A percentile compares a stretch with the other conserved stretches of the same genome.
Conservation (phyloP, 2,888 invertebrate genomes). For the Pristionchus entomophagus region DNA sequence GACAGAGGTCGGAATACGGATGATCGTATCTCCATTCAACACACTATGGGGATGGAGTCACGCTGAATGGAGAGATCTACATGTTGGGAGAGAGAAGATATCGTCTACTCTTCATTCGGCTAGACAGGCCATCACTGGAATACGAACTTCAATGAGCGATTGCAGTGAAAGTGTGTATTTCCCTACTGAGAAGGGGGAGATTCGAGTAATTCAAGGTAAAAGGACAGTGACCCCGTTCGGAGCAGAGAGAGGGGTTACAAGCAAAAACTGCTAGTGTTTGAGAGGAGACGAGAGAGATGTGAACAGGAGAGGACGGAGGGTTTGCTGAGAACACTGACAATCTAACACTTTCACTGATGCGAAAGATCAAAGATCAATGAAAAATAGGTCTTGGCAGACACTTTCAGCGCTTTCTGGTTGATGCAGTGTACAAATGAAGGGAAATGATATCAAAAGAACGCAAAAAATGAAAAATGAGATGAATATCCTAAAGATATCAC, state of each 20-base stretch:
- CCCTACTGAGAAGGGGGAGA: neutral
- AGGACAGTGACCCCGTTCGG: slow-evolving; percentile 25
- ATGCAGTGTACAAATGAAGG: neutral
- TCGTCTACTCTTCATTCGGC: neutral
- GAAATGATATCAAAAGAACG: neutral
- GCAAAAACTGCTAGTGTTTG: slow-evolving; percentile 26
- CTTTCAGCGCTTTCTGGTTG: neutral
- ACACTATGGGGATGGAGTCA: too few relatives aligned
- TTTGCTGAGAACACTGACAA: neutral
- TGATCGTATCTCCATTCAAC: too few relatives aligned
- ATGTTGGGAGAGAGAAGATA: neutral
- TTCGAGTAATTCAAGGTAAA: slow-evolving; percentile 4
- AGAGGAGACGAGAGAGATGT: neutral
- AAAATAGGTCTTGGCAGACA: neutral
- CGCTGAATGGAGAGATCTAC: too few relatives aligned
- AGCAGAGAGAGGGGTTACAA: neutral
- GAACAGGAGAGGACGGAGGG: neutral
- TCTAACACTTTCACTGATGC: too few relatives aligned
- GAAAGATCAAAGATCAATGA: neutral
- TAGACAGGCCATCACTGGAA: neutral
- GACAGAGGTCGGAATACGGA: too few relatives aligned
- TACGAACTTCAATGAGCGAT: neutral
- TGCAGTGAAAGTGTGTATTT: neutral
- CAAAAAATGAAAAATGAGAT: neutral
- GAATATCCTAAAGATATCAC: neutral